These are phyloP conservation scores for Hemistola chrysoprasaria DNA, from an alignment of 2,888 invertebrate species.

Conservation along the genomic window DNA sequence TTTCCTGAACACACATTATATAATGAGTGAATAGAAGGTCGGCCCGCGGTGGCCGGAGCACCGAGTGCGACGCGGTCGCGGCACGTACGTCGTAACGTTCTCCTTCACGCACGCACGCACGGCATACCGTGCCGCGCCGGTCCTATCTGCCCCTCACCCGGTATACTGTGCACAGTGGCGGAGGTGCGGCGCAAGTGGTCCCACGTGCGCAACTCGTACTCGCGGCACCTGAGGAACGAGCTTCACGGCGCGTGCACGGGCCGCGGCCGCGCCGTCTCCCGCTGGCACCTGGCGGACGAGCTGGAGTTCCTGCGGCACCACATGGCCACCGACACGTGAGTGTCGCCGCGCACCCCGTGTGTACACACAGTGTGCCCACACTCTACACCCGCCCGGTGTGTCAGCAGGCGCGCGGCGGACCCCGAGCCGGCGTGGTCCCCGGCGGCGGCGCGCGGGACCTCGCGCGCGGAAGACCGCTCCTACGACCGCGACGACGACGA, in stretches of 20 bases:
- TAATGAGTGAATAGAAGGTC: too few relatives aligned
- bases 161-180: conserved; percentile 46
- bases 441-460: conserved; percentile 39
- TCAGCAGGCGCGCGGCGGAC: conserved; percentile 39
- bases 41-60: too few relatives aligned
- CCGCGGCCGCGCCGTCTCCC: conserved; percentile 66
- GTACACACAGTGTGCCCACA: too few relatives aligned
- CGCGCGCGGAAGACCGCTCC: conserved; percentile 44
- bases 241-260: conserved; percentile 71
- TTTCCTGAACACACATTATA: too few relatives aligned
- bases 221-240: conserved; percentile 75
- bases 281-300: conserved; percentile 76
- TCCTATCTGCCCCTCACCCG: too few relatives aligned
- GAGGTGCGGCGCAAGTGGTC: conserved; percentile 76
- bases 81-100: too few relatives aligned
- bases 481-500: conserved; percentile 59
- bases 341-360: conserved; percentile 15
- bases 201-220: conserved; percentile 76
- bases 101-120: too few relatives aligned
- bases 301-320: conserved; percentile 70
- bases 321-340: conserved; percentile 75
- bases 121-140: too few relatives aligned
- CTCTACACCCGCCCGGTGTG: conserved; percentile 20
- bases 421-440: conserved; percentile 27
- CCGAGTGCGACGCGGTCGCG: too few relatives aligned